Evolutionary conservation across 2,113 vertebrate species (phyloP).

Genomic region (Pollimyrus isidori): DNA sequence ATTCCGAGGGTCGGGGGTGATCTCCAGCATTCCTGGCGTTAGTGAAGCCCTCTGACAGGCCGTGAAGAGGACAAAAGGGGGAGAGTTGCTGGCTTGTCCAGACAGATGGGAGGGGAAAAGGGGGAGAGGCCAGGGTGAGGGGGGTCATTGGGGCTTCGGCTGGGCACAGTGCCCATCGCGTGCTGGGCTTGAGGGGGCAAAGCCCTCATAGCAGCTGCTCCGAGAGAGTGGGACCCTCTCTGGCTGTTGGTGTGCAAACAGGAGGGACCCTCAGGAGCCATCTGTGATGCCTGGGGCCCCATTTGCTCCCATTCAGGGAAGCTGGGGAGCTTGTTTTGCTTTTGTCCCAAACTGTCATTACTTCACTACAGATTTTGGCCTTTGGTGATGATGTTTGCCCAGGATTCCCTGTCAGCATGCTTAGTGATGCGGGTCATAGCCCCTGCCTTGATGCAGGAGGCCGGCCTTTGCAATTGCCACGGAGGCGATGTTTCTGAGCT

Average conservation of each 20-base stretch:
- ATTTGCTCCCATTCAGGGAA: neutral
- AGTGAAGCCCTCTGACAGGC: neutral
- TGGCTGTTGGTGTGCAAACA: neutral
- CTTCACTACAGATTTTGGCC: neutral
- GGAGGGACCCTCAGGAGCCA: neutral
- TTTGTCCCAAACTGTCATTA: neutral
- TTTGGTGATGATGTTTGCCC: neutral
- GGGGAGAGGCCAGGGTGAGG: neutral
- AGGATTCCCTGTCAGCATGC: neutral
- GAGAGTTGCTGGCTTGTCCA: neutral
- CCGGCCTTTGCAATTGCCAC: neutral
- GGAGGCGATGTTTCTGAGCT: neutral
- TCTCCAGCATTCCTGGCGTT: neutral
- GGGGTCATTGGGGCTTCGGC: neutral
- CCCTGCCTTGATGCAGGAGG: neutral
- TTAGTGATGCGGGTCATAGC: neutral
- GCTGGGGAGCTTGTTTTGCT: neutral
- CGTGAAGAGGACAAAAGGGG: neutral
- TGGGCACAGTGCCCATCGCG: neutral
- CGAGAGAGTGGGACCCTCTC: neutral
- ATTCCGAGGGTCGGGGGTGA: neutral
- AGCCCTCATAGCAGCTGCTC: neutral
- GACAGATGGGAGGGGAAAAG: neutral
- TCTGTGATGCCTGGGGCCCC: neutral
- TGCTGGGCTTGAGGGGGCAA: neutral